A percentile compares a stretch with the other conserved stretches of the same genome.
These are phyloP conservation scores for Erethizon dorsatum DNA, from an alignment of 2,797 vertebrate genomes.

Conservation along the genomic window DNA sequence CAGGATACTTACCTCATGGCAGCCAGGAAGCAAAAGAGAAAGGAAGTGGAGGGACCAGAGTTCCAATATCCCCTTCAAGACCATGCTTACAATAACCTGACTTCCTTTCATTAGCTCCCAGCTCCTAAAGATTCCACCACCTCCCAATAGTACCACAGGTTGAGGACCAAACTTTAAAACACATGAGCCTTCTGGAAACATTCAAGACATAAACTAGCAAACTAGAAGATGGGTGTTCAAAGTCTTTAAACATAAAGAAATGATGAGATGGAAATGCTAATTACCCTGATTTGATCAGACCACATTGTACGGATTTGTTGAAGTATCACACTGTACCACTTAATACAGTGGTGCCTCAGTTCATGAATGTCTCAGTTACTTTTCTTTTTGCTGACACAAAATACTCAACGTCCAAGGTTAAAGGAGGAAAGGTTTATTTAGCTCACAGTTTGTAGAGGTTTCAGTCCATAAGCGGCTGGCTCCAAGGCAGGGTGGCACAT, in stretches of 20 bases:
- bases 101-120: not conserved
- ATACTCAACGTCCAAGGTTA: no score
- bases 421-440: no score
- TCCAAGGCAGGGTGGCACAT: no score
- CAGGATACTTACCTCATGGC: not conserved
- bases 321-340: not conserved
- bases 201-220: not conserved
- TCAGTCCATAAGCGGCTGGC: no score
- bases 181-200: not conserved
- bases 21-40: not conserved
- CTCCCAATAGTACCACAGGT: not conserved
- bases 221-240: not conserved
- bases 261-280: not conserved
- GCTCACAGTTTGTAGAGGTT: no score
- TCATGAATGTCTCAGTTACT: not conserved
- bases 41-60: not conserved
- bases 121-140: not conserved
- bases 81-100: not conserved
- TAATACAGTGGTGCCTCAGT: not conserved
- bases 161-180: not conserved
- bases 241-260: not conserved
- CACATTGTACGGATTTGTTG: not conserved
- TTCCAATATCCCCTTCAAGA: not conserved
- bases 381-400: no score
- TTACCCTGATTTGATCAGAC: not conserved